Conservation (phyloP, 2,888 invertebrate genomes). For the Nemapogon koenigi region DNA sequence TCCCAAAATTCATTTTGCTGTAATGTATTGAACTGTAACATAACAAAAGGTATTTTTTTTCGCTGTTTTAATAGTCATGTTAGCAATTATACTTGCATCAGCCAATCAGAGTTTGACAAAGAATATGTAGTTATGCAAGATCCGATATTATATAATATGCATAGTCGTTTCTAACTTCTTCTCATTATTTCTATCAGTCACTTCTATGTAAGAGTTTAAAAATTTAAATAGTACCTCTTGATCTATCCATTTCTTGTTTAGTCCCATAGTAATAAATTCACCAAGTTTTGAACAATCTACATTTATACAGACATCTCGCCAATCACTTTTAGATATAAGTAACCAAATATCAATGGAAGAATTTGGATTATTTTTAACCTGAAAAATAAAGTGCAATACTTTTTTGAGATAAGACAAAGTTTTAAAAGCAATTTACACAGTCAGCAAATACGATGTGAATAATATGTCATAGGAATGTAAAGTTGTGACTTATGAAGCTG, state of each 20-base stretch:
- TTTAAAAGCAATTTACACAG: background rate
- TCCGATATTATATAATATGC: too few relatives aligned
- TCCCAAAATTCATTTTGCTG: slow-evolving; percentile 52
- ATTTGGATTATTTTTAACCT: slow-evolving; percentile 18
- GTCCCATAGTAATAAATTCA: slow-evolving; percentile 20
- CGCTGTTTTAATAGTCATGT: too few relatives aligned
- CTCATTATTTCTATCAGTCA: too few relatives aligned
- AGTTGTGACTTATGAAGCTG: too few relatives aligned
- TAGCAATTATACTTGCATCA: too few relatives aligned
- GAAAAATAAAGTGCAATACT: slow-evolving; percentile 17
- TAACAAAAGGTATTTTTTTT: too few relatives aligned
- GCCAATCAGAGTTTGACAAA: too few relatives aligned
- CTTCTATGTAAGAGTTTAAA: too few relatives aligned
- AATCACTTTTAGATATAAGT: slow-evolving; percentile 18
- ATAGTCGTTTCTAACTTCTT: too few relatives aligned
- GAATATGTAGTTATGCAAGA: too few relatives aligned
- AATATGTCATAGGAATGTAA: too few relatives aligned
- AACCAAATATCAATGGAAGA: slow-evolving; percentile 16
- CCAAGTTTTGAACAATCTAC: slow-evolving; percentile 30
- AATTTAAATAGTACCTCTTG: slow-evolving; percentile 24
- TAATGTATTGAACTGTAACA: slow-evolving; percentile 35
- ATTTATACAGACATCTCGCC: slow-evolving; percentile 27
- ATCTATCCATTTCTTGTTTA: slow-evolving; percentile 27
- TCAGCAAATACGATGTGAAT: too few relatives aligned
- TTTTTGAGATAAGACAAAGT: slow-evolving; percentile 1